Percentiles rank a stretch among this genome's conserved stretches.
Evolutionary conservation across 92 coral and sea anemone genomes (phyloP).

Genomic region (Porites cylindrica): DNA sequence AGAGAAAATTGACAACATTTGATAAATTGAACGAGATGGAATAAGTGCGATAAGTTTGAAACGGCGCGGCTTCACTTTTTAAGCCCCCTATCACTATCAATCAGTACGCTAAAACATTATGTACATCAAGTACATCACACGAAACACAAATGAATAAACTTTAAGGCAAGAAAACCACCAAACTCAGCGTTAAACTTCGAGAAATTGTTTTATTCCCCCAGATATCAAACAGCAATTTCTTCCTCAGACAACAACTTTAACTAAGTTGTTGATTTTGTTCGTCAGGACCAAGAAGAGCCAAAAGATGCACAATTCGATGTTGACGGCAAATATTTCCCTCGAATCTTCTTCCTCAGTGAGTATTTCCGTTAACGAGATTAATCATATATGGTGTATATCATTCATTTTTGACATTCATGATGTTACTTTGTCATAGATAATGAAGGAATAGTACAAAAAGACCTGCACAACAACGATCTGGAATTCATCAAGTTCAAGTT

Average conservation of each 20-base stretch:
- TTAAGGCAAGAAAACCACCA: too few relatives aligned
- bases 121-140: too few relatives aligned
- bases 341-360: constrained; percentile 87
- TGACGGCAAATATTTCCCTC: constrained; percentile 93
- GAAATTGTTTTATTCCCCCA: background rate
- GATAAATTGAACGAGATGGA: too few relatives aligned
- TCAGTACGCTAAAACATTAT: too few relatives aligned
- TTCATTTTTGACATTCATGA: too few relatives aligned
- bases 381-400: background rate
- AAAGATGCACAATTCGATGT: constrained; percentile 84
- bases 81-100: too few relatives aligned
- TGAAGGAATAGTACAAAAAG: constrained; percentile 76
- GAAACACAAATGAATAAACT: too few relatives aligned
- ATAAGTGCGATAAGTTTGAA: too few relatives aligned
- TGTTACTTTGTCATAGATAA: constrained; percentile 49
- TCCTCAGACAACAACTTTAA: background rate
- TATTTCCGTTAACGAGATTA: background rate
- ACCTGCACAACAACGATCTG: constrained; percentile 86
- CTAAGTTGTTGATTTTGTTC: background rate
- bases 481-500: constrained; percentile 85
- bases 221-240: too few relatives aligned
- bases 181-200: too few relatives aligned
- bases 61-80: too few relatives aligned
- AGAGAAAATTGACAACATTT: too few relatives aligned
- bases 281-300: constrained; percentile 92